Evolutionary conservation across 2,888 invertebrate species (phyloP).

Genomic region (Pelosia muscerda): DNA sequence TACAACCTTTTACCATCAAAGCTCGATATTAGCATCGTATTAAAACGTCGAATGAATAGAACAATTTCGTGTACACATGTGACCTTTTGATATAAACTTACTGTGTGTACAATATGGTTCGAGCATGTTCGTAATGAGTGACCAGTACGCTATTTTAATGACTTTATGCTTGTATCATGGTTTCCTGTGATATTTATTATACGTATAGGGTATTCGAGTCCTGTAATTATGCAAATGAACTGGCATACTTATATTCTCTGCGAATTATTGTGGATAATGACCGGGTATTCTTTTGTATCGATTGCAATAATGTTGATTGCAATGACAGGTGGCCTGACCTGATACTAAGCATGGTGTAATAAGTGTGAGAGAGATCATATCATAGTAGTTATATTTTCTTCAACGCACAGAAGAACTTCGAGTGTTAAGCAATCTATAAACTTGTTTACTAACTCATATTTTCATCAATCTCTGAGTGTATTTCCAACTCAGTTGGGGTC

Average conservation of each 20-base stretch:
- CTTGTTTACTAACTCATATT: too few species aligned
- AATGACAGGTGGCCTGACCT: too few species aligned
- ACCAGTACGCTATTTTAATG: slow-evolving; percentile 45
- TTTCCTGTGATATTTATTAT: slow-evolving; percentile 43
- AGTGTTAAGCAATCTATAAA: too few species aligned
- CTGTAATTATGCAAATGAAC: slow-evolving; percentile 38
- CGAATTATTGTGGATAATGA: slow-evolving; percentile 27
- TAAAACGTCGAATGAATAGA: slow-evolving; percentile 10
- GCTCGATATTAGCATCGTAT: slow-evolving; percentile 4
- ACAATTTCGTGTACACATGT: slow-evolving; percentile 7
- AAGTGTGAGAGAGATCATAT: too few species aligned
- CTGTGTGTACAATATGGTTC: slow-evolving; percentile 6
- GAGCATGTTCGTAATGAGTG: slow-evolving; percentile 36
- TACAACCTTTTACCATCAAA: slow-evolving; percentile 25
- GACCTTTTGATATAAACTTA: slow-evolving; percentile 11
- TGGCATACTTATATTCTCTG: slow-evolving; percentile 20
- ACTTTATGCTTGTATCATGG: slow-evolving; percentile 30
- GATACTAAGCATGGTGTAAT: neutral
- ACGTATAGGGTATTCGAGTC: slow-evolving; percentile 31
- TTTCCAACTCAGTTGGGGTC: too few species aligned
- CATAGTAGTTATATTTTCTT: too few species aligned
- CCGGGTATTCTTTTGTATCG: neutral
- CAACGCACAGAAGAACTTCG: too few species aligned
- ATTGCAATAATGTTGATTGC: slow-evolving; percentile 5
- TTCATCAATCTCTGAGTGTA: too few species aligned